Evolutionary conservation across 2,797 vertebrate species (phyloP).

Genomic region (Thaleichthys pacificus): DNA sequence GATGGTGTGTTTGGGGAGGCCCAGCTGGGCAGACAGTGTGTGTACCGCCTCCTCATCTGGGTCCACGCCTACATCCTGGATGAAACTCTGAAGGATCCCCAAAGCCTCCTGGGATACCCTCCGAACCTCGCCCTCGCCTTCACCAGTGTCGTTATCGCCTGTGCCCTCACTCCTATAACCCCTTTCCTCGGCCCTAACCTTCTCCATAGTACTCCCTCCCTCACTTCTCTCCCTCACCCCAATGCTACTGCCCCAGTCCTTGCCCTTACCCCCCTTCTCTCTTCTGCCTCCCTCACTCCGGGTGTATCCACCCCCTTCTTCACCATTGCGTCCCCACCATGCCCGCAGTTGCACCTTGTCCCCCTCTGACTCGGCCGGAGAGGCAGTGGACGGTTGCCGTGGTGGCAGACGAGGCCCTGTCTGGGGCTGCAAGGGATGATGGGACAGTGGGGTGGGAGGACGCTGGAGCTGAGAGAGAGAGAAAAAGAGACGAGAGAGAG

Average conservation of each 20-base stretch:
- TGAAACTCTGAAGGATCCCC: slow-evolving; percentile 94
- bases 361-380: slow-evolving; percentile 87
- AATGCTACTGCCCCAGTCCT: slow-evolving; percentile 52
- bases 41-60: slow-evolving; percentile 95
- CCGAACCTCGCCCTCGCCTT: slow-evolving; percentile 62
- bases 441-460: slow-evolving; percentile 69
- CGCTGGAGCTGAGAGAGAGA: slow-evolving; percentile 70
- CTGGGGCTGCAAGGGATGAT: slow-evolving; percentile 79
- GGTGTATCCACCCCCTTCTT: slow-evolving; percentile 48
- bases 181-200: background rate
- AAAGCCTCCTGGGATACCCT: slow-evolving; percentile 91
- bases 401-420: slow-evolving; percentile 83
- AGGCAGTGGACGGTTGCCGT: slow-evolving; percentile 83
- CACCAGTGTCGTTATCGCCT: no score
- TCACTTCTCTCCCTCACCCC: slow-evolving; percentile 68
- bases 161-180: background rate
- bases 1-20: slow-evolving; percentile 91
- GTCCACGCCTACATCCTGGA: slow-evolving; percentile 92
- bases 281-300: slow-evolving; percentile 18
- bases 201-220: slow-evolving; percentile 38
- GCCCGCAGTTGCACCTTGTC: slow-evolving; percentile 78
- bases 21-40: slow-evolving; percentile 93
- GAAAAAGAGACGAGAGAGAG: background rate
- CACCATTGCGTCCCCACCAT: slow-evolving; percentile 55
- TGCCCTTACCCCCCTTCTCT: slow-evolving; percentile 54